Conservation (phyloP, 2,888 invertebrate genomes). For the Drosophila tanythrix region DNA sequence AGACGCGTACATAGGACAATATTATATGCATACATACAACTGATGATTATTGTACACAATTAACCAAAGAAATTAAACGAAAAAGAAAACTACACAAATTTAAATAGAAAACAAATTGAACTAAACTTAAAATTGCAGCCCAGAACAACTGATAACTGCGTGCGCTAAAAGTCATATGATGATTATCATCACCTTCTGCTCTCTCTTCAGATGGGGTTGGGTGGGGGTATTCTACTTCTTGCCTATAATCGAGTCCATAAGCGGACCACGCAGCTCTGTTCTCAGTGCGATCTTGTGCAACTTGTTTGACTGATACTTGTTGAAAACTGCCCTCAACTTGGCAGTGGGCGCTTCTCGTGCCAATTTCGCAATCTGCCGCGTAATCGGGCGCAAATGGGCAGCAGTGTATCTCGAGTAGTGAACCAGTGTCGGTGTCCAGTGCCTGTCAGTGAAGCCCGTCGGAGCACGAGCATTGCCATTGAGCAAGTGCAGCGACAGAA, state of each 20-base stretch:
- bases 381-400: constrained; percentile 89
- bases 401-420: constrained; percentile 92
- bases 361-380: constrained; percentile 89
- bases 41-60: constrained; percentile 50
- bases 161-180: constrained; percentile 1
- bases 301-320: constrained; percentile 88
- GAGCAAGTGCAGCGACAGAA: constrained; percentile 82
- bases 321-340: constrained; percentile 89
- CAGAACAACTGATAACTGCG: constrained; percentile 20
- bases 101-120: constrained; percentile 75
- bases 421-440: constrained; percentile 91
- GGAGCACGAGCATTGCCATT: constrained; percentile 73
- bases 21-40: constrained; percentile 9
- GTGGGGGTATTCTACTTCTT: constrained; percentile 39
- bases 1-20: constrained; percentile 5
- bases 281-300: constrained; percentile 88
- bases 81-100: constrained; percentile 64
- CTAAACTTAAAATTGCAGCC: constrained; percentile 57
- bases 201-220: not conserved
- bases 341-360: constrained; percentile 89
- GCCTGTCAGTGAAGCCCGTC: constrained; percentile 79
- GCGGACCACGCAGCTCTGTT: constrained; percentile 86
- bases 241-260: constrained; percentile 80
- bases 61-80: constrained; percentile 26
- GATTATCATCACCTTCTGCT: not conserved